Evolutionary conservation across 2,888 invertebrate species (phyloP), one percentile per base, ranked within the genome.

Genomic region (Ormyrus nitidulus): DNA sequence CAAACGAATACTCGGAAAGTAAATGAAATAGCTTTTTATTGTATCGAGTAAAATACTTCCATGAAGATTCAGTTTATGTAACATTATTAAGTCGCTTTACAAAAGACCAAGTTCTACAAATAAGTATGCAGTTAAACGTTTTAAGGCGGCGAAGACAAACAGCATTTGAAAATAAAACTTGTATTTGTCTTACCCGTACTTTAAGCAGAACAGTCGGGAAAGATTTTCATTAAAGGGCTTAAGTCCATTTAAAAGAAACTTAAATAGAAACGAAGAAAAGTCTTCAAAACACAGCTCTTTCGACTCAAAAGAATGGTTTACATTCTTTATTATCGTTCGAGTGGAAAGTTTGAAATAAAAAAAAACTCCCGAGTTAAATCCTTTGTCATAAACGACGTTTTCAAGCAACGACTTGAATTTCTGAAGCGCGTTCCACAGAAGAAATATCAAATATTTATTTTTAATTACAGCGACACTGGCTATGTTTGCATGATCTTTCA

Each of bases 401-500:
- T 70, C 58, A 70, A 48, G 68, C 10, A 9, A 3, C 44, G 10
- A n/a, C 7, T 34, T 2, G 49, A 51, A 53, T 66, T 44, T 34
- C n/a, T 46, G 34, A 34, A 34, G 34, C 34, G 0, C 34, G 3
- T 4, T 34, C 4, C 4, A 10, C 13, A 49, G n/a, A 54, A 19
- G 46, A 75, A 6, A 19, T 48, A 56, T 75, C 44, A 77, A 80
- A 77, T 82, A 73, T 81, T 77, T 72, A 70, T 56, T 82, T 59
- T 72, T 82, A 82, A 80, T 93, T 92, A 2, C 92, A 96, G 96
- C 86, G 94, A 95, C 86, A 95, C 95, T 51, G 95, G 96, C 5
- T 95, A 95, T 89, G 93, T 95, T 54, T 96, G 96, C 89, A 94
- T 96, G 92, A 92, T 93, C 85, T 94, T 96, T 89, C 93, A 94